Evolutionary conservation across 2,797 vertebrate genomes (phyloP).

Genomic region (Aplochiton taeniatus): DNA sequence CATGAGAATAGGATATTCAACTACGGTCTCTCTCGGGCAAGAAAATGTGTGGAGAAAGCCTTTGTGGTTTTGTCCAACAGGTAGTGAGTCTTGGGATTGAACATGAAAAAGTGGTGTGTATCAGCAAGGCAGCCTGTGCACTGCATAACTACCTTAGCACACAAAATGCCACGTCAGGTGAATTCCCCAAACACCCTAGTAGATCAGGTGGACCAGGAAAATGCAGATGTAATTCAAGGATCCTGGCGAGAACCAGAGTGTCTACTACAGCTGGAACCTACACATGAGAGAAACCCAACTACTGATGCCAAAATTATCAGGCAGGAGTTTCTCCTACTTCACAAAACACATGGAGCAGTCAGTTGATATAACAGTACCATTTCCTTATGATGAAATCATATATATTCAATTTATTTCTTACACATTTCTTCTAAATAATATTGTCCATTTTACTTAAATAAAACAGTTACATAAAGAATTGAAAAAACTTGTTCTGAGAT

Average conservation of each 20-base stretch:
- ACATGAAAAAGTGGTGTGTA: not conserved
- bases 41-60: not conserved
- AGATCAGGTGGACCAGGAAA: not conserved
- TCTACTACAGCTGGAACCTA: not conserved
- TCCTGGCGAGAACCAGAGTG: not conserved
- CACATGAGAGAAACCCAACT: too few species aligned
- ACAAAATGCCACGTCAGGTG: not conserved
- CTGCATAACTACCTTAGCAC: not conserved
- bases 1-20: not conserved
- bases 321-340: slow-evolving; percentile 1
- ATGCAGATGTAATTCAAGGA: too few species aligned
- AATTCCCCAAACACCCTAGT: not conserved
- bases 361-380: not conserved
- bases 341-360: slow-evolving; percentile 3
- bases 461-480: too few species aligned
- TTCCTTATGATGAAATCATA: too few species aligned
- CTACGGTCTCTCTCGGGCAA: not conserved
- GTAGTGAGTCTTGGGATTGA: too few species aligned
- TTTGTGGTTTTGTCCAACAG: too few species aligned
- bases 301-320: not conserved
- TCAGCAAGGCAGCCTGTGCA: not conserved
- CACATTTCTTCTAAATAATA: too few species aligned
- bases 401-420: too few species aligned
- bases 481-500: too few species aligned
- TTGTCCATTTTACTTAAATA: too few species aligned